phyloP scores from a whole-genome alignment of 2,888 invertebrate genomes.

The Bellardia bayeri region DNA sequence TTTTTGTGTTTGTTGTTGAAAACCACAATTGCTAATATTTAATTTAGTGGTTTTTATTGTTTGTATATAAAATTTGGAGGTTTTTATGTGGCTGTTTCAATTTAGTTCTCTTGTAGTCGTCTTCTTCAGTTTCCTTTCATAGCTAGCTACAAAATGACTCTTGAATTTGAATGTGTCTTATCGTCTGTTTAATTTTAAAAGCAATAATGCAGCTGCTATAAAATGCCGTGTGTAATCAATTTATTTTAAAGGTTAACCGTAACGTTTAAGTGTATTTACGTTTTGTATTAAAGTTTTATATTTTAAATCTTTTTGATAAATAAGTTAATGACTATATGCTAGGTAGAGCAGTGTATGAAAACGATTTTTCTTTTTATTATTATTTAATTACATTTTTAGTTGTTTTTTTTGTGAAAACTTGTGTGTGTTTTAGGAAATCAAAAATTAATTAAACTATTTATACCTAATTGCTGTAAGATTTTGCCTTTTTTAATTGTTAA shows the following conservation, averaged over 20 bases:
- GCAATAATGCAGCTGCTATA: constrained; percentile 22
- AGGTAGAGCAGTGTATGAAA: background rate
- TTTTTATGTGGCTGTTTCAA: constrained; percentile 17
- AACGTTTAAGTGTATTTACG: constrained; percentile 18
- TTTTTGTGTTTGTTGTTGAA: constrained; percentile 1
- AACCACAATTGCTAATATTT: constrained; percentile 57
- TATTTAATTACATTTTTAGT: background rate
- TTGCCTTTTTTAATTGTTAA: too few species aligned
- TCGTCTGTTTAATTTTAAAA: background rate
- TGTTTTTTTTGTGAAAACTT: too few species aligned
- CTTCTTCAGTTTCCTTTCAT: constrained; percentile 1
- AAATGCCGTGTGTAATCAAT: constrained; percentile 44
- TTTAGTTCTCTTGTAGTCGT: background rate
- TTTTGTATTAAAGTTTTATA: constrained; percentile 8
- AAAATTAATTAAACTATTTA: too few species aligned
- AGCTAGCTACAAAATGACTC: background rate
- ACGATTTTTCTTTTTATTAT: background rate
- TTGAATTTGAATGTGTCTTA: background rate
- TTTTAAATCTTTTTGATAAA: constrained; percentile 4
- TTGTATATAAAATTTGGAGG: constrained; percentile 47
- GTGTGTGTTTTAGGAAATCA: too few species aligned
- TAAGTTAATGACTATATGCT: background rate
- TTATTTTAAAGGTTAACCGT: constrained; percentile 22
- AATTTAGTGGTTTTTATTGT: constrained; percentile 47
- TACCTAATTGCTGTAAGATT: too few species aligned